Percentiles rank a stretch among this genome's conserved stretches.
phyloP scores from a whole-genome alignment of 2,797 vertebrate genomes.

The Notoglanidium macrostoma region DNA sequence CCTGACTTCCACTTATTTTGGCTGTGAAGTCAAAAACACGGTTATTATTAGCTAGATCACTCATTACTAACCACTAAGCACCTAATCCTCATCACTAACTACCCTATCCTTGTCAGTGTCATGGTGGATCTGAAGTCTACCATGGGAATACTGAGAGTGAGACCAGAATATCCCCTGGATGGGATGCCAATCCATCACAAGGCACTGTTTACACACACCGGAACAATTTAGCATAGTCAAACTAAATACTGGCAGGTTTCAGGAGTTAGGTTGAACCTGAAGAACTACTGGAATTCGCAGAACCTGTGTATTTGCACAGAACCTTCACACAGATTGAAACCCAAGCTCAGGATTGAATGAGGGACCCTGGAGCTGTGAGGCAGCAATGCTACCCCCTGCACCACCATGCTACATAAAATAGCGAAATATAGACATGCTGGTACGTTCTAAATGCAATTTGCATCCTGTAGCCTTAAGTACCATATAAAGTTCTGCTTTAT shows the following conservation, averaged over 20 bases:
- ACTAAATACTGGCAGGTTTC: background rate
- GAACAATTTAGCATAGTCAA: background rate
- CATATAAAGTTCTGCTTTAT: slow-evolving; percentile 1
- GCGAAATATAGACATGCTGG: background rate
- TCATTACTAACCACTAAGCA: background rate
- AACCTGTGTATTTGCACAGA: background rate
- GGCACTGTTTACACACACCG: background rate
- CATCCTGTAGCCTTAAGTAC: no score
- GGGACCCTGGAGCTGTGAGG: background rate
- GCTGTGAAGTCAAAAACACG: background rate
- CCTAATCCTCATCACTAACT: background rate
- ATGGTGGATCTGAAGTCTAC: background rate
- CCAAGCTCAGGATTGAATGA: background rate
- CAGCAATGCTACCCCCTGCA: background rate
- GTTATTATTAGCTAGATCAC: background rate
- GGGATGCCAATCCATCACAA: background rate
- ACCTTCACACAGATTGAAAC: background rate
- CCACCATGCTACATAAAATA: background rate
- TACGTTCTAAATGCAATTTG: background rate
- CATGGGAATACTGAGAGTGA: background rate
- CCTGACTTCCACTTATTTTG: background rate
- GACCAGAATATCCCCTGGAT: background rate
- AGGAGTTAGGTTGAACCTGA: background rate
- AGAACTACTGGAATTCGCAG: background rate
- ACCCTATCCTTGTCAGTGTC: no score